Evolutionary conservation across 2,113 vertebrate genomes (phyloP).

Genomic region (Rattus rattus): DNA sequence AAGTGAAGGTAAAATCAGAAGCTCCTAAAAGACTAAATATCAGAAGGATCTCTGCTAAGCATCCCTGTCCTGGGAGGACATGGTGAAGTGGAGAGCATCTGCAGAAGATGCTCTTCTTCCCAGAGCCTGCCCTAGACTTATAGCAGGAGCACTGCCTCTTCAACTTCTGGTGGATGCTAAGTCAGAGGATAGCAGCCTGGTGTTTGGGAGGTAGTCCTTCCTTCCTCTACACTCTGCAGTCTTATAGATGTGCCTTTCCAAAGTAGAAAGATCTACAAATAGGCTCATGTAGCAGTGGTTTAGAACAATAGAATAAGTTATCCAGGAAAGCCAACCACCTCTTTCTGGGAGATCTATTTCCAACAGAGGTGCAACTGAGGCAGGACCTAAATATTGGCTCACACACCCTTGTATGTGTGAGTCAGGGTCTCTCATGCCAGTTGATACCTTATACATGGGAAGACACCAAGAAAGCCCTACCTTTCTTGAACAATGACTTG

Average conservation of each 20-base stretch:
- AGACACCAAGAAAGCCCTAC: background rate
- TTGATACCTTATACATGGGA: background rate
- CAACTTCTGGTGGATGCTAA: background rate
- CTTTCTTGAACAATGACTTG: background rate
- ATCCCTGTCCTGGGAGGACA: background rate
- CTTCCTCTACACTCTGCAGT: background rate
- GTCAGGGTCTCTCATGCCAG: background rate
- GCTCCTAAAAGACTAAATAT: slow-evolving; percentile 28
- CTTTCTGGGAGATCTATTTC: background rate
- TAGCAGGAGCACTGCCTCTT: background rate
- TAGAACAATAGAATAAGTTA: background rate
- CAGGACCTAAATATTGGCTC: background rate
- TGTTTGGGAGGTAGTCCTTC: background rate
- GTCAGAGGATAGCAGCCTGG: background rate
- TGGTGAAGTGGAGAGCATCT: background rate
- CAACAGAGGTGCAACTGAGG: background rate
- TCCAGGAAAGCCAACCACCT: background rate
- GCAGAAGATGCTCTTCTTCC: background rate
- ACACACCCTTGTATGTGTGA: background rate
- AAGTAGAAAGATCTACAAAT: background rate
- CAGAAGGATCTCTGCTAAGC: background rate
- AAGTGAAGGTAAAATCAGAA: slow-evolving; percentile 58
- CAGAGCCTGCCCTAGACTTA: background rate
- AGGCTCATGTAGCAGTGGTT: background rate
- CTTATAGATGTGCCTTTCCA: background rate